Evolutionary conservation across 2,797 vertebrate genomes (phyloP).

Genomic region (Lacerta bilineata): DNA sequence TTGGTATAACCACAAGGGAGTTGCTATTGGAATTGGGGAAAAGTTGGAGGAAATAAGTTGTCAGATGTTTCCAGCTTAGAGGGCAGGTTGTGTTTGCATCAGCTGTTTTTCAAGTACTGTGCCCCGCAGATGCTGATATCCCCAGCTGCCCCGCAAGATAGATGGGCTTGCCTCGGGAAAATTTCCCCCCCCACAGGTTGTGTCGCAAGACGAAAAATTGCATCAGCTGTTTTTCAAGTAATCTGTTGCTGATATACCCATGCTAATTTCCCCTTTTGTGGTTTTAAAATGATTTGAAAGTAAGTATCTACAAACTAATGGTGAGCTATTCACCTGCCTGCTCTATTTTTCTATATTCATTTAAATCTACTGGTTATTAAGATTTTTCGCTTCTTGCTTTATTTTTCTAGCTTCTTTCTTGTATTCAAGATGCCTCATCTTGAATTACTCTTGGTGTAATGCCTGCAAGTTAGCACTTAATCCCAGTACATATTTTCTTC

Average conservation of each 20-base stretch:
- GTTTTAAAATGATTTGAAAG: not conserved
- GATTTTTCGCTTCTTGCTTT: not conserved
- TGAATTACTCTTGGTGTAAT: not conserved
- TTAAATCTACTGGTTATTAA: not conserved
- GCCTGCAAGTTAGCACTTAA: not conserved
- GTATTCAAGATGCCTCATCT: not conserved
- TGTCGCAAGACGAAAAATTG: too few species aligned
- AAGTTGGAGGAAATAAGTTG: not conserved
- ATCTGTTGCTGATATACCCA: not conserved
- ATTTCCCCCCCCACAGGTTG: too few species aligned
- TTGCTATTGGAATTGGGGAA: not conserved
- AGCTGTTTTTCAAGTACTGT: not conserved
- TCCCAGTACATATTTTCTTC: conserved; percentile 12
- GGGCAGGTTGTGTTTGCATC: not conserved
- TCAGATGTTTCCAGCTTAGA: not conserved
- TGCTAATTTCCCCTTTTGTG: not conserved
- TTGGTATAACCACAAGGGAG: not conserved
- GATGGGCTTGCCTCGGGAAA: too few species aligned
- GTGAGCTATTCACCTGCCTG: not conserved
- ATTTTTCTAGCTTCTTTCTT: too few species aligned
- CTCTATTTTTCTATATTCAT: not conserved
- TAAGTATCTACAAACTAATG: not conserved
- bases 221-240: not conserved
- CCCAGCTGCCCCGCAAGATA: too few species aligned
- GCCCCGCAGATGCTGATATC: not conserved